phyloP scores from a whole-genome alignment of 2,888 invertebrate species.

The Artemia sp. region DNA sequence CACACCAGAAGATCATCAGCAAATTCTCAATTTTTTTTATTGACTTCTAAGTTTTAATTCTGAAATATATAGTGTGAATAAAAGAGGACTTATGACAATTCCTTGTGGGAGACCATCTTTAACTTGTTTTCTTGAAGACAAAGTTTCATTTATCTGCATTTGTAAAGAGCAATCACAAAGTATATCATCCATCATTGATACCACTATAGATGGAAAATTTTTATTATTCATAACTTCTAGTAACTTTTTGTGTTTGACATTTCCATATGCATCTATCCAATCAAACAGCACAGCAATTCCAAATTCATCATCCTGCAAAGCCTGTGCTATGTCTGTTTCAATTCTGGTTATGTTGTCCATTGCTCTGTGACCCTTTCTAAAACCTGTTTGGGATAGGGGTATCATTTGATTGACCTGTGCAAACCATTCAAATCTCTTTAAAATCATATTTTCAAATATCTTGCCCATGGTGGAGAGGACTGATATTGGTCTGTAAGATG shows the following conservation, averaged over 20 bases:
- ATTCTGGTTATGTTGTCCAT: conserved; percentile 2
- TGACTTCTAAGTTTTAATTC: neutral
- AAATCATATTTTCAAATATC: neutral
- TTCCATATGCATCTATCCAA: neutral
- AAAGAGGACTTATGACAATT: neutral
- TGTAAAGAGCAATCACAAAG: neutral
- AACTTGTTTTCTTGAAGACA: neutral
- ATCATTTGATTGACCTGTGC: neutral
- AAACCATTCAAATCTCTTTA: neutral
- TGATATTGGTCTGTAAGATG: neutral
- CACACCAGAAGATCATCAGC: neutral
- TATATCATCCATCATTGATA: neutral
- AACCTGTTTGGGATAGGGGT: neutral
- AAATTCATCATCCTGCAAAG: neutral
- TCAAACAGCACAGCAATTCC: neutral
- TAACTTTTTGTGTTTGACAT: neutral
- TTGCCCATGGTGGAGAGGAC: neutral
- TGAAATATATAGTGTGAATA: neutral
- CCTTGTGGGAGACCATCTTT: neutral
- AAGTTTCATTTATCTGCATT: neutral
- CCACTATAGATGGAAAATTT: neutral
- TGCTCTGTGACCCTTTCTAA: neutral
- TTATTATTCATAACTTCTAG: neutral
- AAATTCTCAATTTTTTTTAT: neutral
- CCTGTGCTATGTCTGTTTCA: neutral